Percentiles rank a stretch among this genome's conserved stretches.
Evolutionary conservation across 2,888 invertebrate genomes (phyloP).

Genomic region (Melinaea marsaeus): DNA sequence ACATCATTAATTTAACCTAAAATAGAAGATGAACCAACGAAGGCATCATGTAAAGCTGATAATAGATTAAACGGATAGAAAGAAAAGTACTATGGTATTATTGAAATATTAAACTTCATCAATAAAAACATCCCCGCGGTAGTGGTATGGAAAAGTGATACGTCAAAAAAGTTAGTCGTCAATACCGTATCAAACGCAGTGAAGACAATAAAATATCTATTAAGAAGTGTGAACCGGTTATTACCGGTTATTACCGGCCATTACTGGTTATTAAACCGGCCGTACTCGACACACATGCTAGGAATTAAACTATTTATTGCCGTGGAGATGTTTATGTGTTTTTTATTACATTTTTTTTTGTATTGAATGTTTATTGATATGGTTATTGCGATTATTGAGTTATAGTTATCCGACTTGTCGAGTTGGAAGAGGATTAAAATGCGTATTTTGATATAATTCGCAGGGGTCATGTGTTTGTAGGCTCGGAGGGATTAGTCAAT

Average conservation of each 20-base stretch:
- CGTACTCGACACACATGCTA: background rate
- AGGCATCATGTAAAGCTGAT: no score
- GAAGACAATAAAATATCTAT: background rate
- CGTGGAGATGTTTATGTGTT: background rate
- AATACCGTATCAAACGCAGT: background rate
- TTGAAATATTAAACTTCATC: no score
- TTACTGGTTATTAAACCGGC: background rate
- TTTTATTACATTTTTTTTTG: background rate
- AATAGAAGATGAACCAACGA: no score
- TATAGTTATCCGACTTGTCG: no score
- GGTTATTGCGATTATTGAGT: no score
- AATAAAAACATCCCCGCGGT: no score
- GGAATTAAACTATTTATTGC: background rate
- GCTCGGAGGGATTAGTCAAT: background rate
- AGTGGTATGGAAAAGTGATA: no score
- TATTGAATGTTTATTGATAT: background rate
- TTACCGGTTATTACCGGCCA: conserved; percentile 1
- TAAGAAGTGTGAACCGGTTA: background rate
- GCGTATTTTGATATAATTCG: background rate
- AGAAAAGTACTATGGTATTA: no score
- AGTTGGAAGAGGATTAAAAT: no score
- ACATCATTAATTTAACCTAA: no score
- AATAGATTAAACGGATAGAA: no score
- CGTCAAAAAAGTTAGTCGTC: background rate
- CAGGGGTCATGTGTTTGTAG: background rate